Evolutionary conservation across 2,888 invertebrate genomes (phyloP).

Genomic region (Xylota segnis): DNA sequence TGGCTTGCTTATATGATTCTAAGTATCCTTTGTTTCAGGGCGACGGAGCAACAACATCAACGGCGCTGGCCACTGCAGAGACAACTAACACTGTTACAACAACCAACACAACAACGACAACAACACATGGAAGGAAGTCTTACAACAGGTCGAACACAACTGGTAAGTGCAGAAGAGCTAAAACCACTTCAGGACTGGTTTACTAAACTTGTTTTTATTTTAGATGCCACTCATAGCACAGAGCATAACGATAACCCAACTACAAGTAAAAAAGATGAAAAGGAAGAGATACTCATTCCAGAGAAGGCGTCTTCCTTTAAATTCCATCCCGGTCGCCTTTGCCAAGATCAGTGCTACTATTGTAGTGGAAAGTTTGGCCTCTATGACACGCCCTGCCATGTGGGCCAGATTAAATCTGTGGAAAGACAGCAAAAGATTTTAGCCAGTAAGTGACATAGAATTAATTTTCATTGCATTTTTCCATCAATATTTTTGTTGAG

Average conservation of each 20-base stretch:
- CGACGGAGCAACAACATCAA: constrained; percentile 84
- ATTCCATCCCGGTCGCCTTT: constrained; percentile 92
- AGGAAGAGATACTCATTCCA: constrained; percentile 89
- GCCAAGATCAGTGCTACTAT: constrained; percentile 94
- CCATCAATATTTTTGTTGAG: constrained; percentile 20
- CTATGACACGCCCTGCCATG: constrained; percentile 94
- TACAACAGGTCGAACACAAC: constrained; percentile 90
- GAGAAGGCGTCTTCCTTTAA: constrained; percentile 95
- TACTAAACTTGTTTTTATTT: constrained; percentile 10
- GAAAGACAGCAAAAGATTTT: constrained; percentile 93
- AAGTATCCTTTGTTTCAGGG: constrained; percentile 83
- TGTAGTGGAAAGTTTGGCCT: constrained; percentile 95
- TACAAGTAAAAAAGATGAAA: constrained; percentile 82
- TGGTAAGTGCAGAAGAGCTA: constrained; percentile 35
- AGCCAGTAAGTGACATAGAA: constrained; percentile 86
- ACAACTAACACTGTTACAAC: constrained; percentile 16
- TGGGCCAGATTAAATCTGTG: constrained; percentile 93
- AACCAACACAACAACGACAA: constrained; percentile 78
- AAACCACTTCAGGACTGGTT: not conserved
- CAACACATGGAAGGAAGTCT: constrained; percentile 89
- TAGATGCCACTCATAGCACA: constrained; percentile 55
- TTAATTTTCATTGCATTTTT: not conserved
- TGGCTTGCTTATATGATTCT: constrained; percentile 23
- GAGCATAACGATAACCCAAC: constrained; percentile 49
- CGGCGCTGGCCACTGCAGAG: constrained; percentile 28